phyloP scores from a whole-genome alignment of 2,797 vertebrate species.

The Chiroxiphia lanceolata region DNA sequence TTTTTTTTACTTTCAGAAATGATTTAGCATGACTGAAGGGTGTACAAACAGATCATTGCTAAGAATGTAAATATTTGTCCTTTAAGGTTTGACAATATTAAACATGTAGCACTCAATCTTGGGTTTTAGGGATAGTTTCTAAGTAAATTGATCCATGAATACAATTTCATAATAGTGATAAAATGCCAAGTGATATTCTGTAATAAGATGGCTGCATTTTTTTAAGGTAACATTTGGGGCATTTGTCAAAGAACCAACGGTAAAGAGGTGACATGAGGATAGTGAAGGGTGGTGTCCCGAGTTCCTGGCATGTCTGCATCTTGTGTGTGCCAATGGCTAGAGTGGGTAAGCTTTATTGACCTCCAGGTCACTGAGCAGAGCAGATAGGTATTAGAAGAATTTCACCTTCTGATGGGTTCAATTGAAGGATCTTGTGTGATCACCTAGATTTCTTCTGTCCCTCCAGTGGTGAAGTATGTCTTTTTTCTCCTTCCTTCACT shows the following conservation, averaged over 20 bases:
- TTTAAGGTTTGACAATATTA: not conserved
- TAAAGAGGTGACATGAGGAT: not conserved
- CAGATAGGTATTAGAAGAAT: not conserved
- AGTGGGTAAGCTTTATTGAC: not conserved
- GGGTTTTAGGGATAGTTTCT: not conserved
- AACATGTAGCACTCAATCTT: not conserved
- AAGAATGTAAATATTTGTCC: not conserved
- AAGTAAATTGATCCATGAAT: not conserved
- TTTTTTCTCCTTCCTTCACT: not conserved
- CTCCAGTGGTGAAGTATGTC: not conserved
- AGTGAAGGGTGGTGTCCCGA: accelerated
- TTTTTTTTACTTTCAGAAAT: not conserved
- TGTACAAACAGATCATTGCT: not conserved
- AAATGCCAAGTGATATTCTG: not conserved
- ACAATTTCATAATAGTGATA: not conserved
- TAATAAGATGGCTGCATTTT: not conserved
- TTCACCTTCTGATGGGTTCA: not conserved
- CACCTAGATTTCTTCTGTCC: not conserved
- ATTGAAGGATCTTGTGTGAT: not conserved
- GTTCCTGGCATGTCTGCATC: not conserved
- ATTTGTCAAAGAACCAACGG: not conserved
- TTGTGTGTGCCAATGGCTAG: not conserved
- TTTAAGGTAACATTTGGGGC: not conserved
- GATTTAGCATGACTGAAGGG: not conserved
- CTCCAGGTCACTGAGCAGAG: not conserved